phyloP scores from a whole-genome alignment of 2,113 vertebrate genomes.

The Nematolebias whitei region DNA sequence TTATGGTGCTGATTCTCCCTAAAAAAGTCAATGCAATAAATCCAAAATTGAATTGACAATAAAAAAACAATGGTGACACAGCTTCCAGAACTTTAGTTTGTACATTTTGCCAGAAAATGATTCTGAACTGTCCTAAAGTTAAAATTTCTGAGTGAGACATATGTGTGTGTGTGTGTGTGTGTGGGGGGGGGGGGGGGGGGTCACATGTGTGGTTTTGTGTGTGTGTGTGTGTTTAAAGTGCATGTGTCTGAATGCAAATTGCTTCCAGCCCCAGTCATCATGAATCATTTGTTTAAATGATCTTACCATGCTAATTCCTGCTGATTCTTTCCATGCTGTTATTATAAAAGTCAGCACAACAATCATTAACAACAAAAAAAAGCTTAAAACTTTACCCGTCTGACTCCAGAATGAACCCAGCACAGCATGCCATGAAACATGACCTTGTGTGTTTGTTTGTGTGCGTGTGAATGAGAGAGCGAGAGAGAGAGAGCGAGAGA shows the following conservation, averaged over 20 bases:
- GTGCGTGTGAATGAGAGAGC: slow-evolving; percentile 25
- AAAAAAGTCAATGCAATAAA: slow-evolving; percentile 47
- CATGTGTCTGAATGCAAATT: slow-evolving; percentile 34
- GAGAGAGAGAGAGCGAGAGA: slow-evolving; percentile 25
- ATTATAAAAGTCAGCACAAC: slow-evolving; percentile 77
- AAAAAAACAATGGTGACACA: slow-evolving; percentile 51
- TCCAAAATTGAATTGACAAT: slow-evolving; percentile 62
- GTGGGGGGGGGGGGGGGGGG: no score
- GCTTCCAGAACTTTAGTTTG: slow-evolving; percentile 67
- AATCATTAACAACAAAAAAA: slow-evolving; percentile 76
- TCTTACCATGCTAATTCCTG: slow-evolving; percentile 75
- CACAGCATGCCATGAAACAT: slow-evolving; percentile 77
- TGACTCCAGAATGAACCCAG: slow-evolving; percentile 79
- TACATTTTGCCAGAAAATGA: slow-evolving; percentile 70
- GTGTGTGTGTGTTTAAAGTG: slow-evolving; percentile 9
- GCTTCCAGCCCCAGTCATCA: slow-evolving; percentile 68
- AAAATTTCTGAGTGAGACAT: slow-evolving; percentile 54
- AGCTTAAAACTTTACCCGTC: slow-evolving; percentile 77
- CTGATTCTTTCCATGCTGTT: slow-evolving; percentile 73
- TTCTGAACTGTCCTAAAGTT: slow-evolving; percentile 67
- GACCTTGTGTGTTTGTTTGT: slow-evolving; percentile 64
- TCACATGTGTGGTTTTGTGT: slow-evolving; percentile 13
- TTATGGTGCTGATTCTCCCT: slow-evolving; percentile 53
- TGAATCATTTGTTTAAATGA: slow-evolving; percentile 75
- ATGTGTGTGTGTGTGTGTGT: slow-evolving; percentile 36